Evolutionary conservation across 1,140 invertebrate genomes (phyloP), one percentile per base, ranked within the genome.

Genomic region (Drosophila sp.): DNA sequence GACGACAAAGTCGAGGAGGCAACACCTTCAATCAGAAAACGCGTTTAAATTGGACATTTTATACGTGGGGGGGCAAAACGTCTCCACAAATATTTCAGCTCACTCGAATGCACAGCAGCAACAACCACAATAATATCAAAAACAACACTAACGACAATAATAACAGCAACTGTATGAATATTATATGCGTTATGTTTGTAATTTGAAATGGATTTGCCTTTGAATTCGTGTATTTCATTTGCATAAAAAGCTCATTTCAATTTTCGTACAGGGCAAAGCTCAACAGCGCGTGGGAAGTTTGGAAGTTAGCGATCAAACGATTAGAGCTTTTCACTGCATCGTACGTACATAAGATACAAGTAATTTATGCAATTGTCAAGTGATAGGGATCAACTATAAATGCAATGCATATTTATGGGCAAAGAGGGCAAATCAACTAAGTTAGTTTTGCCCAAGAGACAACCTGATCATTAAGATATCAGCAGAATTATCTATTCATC

Each of bases 161-260:
- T 54, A 53, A 53, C 29, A 34, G 36, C 48, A 72, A 63, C 46
- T 56, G 48, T 62, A 50, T 62, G 63, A 70, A 70, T 61, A 29
- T 45, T 51, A 45, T 72, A 38, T 66, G 61, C 54, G 48, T 70
- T 67, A 41, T 67, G 41, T 69, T 25, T 64, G 51, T 53, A 61
- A 56, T 62, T 70, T 63, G 18, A 56, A 59, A 61, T 70, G 36
- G 54, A 63, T 65, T 53, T 76, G 45, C 41, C 43, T 82, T 81
- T 45, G 67, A 82, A 72, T 82, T 77, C 45, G 27, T 72, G 72
- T 75, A 54, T 79, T 63, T 56, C 46, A 84, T 86, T 86, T 51
- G 45, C 82, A 86, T 81, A 86, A 78, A 78, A 78, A 38, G 51
- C 57, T 61, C 62, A 84, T 77, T 80, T 51, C 53, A 71, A 46